Evolutionary conservation across 35 echinoderm and acorn worm species (phyloP).

Genomic region (Ophioderma brevispina): DNA sequence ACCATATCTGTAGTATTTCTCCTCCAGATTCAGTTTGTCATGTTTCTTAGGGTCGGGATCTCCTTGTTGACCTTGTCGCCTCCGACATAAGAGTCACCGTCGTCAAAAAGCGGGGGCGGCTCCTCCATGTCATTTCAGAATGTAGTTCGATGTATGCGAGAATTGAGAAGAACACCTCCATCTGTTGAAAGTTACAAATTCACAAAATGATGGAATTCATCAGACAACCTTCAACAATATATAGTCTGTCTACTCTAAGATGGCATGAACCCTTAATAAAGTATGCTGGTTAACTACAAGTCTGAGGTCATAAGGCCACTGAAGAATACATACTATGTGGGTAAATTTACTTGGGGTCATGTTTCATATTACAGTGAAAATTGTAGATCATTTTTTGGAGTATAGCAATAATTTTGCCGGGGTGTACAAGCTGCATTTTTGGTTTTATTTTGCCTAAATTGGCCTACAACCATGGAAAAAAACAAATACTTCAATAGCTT

Average conservation of each 20-base stretch:
- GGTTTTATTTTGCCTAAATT: too few species aligned
- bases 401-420: too few species aligned
- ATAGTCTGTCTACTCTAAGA: neutral
- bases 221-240: neutral
- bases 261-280: too few species aligned
- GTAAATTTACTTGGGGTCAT: too few species aligned
- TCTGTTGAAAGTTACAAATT: constrained; percentile 11
- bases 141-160: constrained; percentile 96
- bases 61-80: neutral
- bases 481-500: too few species aligned
- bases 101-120: constrained; percentile 83
- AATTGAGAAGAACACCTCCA: constrained; percentile 95
- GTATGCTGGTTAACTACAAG: neutral
- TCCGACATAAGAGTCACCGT: constrained; percentile 45
- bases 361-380: too few species aligned
- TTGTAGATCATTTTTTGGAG: too few species aligned
- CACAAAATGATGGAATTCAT: neutral
- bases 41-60: neutral
- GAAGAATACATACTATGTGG: neutral
- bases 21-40: constrained; percentile 48
- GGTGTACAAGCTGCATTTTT: too few species aligned
- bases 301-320: neutral
- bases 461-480: too few species aligned
- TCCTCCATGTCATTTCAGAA: constrained; percentile 97
- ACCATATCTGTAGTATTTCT: constrained; percentile 83